Conservation (phyloP, 2,113 vertebrate species). For the Oncorhynchus mykiss region DNA sequence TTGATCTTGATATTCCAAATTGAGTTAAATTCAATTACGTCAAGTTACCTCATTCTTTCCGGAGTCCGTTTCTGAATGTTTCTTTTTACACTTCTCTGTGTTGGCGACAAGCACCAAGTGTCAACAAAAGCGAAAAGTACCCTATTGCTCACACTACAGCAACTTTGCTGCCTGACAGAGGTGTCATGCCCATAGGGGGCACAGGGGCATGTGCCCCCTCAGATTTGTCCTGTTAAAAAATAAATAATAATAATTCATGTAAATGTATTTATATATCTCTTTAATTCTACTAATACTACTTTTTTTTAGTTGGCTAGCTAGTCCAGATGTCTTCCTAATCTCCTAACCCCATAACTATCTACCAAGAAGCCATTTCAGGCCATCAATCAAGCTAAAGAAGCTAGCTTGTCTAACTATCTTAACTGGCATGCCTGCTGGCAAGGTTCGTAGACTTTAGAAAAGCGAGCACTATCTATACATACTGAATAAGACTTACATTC, state of each 20-base stretch:
- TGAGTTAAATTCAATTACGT: slow-evolving; percentile 36
- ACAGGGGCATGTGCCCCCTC: too few species aligned
- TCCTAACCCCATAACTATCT: too few species aligned
- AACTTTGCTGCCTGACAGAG: not conserved
- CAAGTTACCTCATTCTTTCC: slow-evolving; percentile 23
- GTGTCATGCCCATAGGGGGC: too few species aligned
- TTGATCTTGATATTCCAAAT: slow-evolving; percentile 37
- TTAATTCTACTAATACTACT: not conserved
- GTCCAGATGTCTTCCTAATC: too few species aligned
- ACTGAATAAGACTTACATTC: too few species aligned
- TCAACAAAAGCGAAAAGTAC: not conserved
- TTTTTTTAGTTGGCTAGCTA: not conserved
- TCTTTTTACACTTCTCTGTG: not conserved
- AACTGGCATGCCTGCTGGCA: too few species aligned
- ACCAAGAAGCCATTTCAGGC: too few species aligned
- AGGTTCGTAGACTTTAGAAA: too few species aligned
- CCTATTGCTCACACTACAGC: not conserved
- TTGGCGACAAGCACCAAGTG: not conserved
- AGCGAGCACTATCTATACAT: too few species aligned
- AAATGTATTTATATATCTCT: not conserved
- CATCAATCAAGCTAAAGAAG: too few species aligned
- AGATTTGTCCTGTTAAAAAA: not conserved
- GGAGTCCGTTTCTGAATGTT: slow-evolving; percentile 16
- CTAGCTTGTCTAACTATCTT: too few species aligned
- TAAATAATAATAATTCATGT: not conserved